These are phyloP conservation scores for Lasioglossum pauxillum DNA, from an alignment of 2,888 invertebrate species.

Conservation along the genomic window DNA sequence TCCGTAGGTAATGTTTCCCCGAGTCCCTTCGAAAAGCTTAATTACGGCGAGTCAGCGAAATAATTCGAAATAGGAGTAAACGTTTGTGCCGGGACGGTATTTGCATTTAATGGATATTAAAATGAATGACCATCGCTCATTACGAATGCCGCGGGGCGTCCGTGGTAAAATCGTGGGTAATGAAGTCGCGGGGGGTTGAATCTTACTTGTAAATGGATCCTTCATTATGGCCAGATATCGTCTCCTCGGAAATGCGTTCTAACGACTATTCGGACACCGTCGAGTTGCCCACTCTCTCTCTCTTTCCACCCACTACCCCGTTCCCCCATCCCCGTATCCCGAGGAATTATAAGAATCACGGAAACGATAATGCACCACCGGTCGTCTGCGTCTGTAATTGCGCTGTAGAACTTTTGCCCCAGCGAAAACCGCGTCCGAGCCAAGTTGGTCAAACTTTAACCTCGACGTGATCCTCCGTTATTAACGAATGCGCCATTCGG, in stretches of 20 bases:
- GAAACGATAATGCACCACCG: conserved; percentile 56
- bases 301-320: background rate
- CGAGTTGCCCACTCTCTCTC: background rate
- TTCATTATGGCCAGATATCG: conserved; percentile 82
- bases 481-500: conserved; percentile 6
- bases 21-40: conserved; percentile 77
- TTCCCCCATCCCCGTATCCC: conserved; percentile 29
- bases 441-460: conserved; percentile 39
- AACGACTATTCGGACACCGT: conserved; percentile 66
- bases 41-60: conserved; percentile 80
- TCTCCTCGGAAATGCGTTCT: conserved; percentile 73
- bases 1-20: conserved; percentile 59
- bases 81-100: conserved; percentile 80
- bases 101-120: conserved; percentile 84
- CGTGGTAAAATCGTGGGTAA: conserved; percentile 82
- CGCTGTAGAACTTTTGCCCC: conserved; percentile 30
- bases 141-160: conserved; percentile 81
- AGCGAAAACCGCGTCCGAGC: conserved; percentile 22
- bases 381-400: conserved; percentile 44
- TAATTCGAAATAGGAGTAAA: conserved; percentile 82
- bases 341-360: conserved; percentile 64
- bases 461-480: background rate
- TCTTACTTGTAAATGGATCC: conserved; percentile 84
- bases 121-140: conserved; percentile 84
- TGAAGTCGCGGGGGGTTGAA: conserved; percentile 80